phyloP scores from a whole-genome alignment of 37 sponge, comb jelly and placozoan species.

The Theonella swinhoei region DNA sequence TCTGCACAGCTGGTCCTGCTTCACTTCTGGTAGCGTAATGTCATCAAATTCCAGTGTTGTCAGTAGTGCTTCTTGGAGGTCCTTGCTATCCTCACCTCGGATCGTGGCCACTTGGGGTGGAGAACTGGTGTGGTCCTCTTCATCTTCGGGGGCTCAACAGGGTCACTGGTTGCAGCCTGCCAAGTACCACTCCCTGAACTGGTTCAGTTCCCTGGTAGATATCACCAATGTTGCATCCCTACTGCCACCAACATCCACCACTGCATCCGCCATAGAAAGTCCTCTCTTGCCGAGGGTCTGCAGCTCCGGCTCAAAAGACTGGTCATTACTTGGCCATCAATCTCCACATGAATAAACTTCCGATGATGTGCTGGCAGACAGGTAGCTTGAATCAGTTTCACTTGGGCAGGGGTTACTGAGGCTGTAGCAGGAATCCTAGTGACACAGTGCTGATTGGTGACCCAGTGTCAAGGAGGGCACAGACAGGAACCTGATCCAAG shows the following conservation, averaged over 20 bases:
- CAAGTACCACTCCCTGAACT: not conserved
- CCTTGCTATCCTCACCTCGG: not conserved
- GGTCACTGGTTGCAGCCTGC: not conserved
- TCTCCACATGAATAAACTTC: no score
- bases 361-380: no score
- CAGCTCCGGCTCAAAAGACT: slow-evolving; percentile 8
- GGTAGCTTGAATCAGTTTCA: no score
- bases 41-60: not conserved
- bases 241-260: not conserved
- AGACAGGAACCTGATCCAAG: no score
- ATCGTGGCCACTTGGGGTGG: not conserved
- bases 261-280: slow-evolving; percentile 4
- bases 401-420: no score
- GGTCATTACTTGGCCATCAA: not conserved
- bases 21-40: not conserved
- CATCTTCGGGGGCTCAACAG: not conserved
- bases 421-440: no score
- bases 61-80: not conserved
- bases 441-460: no score
- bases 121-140: not conserved
- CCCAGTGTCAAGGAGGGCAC: no score
- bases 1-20: slow-evolving; percentile 1
- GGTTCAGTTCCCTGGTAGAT: not conserved
- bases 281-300: not conserved
- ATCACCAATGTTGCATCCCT: not conserved